phyloP scores from a whole-genome alignment of 2,797 vertebrate species.

The Phoebastria nigripes region DNA sequence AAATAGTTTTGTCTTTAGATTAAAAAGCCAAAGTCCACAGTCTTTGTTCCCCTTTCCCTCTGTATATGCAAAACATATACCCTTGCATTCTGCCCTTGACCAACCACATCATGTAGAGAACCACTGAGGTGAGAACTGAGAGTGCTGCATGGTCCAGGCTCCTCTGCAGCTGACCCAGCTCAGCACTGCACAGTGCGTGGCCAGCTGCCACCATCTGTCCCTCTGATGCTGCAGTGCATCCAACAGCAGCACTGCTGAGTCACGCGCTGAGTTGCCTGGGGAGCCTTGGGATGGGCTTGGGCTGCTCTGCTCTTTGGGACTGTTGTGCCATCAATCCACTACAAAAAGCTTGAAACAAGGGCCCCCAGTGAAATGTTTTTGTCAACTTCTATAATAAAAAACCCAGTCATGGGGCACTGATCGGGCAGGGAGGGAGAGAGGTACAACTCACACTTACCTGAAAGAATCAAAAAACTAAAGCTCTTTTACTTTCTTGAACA shows the following conservation, averaged over 20 bases:
- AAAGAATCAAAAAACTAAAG: not conserved
- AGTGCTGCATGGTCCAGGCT: not conserved
- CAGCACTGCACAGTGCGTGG: not conserved
- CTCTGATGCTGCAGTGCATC: not conserved
- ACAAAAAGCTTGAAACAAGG: not conserved
- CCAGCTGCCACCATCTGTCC: not conserved
- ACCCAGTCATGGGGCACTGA: not conserved
- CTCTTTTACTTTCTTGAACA: not conserved
- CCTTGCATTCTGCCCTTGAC: not conserved
- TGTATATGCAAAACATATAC: not conserved
- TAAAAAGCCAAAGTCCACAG: not conserved
- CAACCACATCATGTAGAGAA: not conserved
- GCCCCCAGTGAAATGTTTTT: not conserved
- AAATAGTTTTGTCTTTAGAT: not conserved
- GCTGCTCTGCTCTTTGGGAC: not conserved
- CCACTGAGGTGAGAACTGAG: not conserved
- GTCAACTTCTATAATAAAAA: not conserved
- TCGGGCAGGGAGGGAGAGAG: not conserved
- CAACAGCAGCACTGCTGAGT: not conserved
- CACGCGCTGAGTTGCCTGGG: not conserved
- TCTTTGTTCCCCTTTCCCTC: not conserved
- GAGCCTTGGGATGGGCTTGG: not conserved
- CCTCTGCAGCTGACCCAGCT: not conserved
- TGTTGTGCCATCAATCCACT: fast-evolving
- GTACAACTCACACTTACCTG: not conserved